Evolutionary conservation across 2,797 vertebrate species (phyloP).

Genomic region (Triplophysa yarkandensis): DNA sequence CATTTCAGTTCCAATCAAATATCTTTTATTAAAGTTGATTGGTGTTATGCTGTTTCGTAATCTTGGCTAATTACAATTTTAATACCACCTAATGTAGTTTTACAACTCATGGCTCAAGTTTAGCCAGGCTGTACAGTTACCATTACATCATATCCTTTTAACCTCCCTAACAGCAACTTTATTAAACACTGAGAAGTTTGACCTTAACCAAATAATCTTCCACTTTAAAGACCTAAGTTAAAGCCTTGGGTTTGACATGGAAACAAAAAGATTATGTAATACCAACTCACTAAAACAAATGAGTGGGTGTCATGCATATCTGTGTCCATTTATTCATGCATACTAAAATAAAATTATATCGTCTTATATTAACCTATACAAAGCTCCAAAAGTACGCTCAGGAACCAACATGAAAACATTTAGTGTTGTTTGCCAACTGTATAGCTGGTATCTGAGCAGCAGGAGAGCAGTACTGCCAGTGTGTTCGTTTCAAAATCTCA

Average conservation of each 20-base stretch:
- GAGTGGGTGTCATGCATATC: not conserved
- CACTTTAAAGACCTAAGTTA: conserved; percentile 11
- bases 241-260: not conserved
- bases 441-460: not conserved
- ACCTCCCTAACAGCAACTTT: conserved; percentile 19
- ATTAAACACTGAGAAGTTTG: conserved; percentile 29
- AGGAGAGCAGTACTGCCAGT: not conserved
- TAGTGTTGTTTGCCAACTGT: not conserved
- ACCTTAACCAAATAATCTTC: conserved; percentile 22
- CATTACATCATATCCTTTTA: not conserved
- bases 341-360: not conserved
- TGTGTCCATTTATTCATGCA: not conserved
- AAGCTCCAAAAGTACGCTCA: not conserved
- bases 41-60: not conserved
- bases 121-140: not conserved
- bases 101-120: not conserved
- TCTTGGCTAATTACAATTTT: not conserved
- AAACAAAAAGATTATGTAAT: conserved; percentile 10
- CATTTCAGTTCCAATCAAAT: not conserved
- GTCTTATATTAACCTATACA: not conserved
- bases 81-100: not conserved
- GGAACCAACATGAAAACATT: conserved; percentile 2
- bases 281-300: conserved; percentile 4
- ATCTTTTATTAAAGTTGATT: conserved; percentile 3
- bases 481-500: not conserved